These are phyloP conservation scores for Parapsyche elsis DNA, from an alignment of 1,140 invertebrate species.

Conservation along the genomic window DNA sequence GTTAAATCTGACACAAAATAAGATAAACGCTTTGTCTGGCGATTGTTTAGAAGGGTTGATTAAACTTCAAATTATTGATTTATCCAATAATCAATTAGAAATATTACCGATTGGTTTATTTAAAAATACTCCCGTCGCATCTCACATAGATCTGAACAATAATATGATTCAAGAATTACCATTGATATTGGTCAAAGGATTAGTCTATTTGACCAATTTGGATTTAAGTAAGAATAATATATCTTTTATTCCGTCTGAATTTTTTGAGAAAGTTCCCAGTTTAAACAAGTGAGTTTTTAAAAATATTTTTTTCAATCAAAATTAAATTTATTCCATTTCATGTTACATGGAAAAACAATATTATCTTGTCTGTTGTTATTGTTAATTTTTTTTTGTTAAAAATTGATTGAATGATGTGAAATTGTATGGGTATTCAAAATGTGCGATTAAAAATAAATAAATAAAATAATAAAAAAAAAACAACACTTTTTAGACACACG, in stretches of 20 bases:
- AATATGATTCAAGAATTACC: constrained; percentile 39
- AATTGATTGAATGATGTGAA: neutral
- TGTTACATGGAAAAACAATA: no score
- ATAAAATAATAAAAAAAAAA: no score
- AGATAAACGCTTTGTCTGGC: constrained; percentile 5
- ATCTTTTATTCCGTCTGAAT: neutral
- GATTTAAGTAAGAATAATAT: constrained; percentile 46
- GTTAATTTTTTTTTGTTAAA: neutral
- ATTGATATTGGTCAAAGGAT: constrained; percentile 5
- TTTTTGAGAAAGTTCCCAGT: constrained; percentile 2
- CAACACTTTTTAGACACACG: neutral
- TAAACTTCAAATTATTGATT: constrained; percentile 30
- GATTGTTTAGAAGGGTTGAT: constrained; percentile 31
- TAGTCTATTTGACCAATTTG: constrained; percentile 24
- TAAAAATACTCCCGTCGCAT: constrained; percentile 9
- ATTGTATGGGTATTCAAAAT: neutral
- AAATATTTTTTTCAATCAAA: neutral
- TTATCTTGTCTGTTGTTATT: neutral
- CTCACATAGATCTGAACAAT: constrained; percentile 19
- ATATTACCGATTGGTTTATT: constrained; percentile 32
- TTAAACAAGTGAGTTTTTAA: neutral
- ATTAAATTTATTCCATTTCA: constrained; percentile 3
- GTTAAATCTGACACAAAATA: constrained; percentile 41
- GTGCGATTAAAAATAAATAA: no score
- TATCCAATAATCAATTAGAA: constrained; percentile 40